Percentiles rank a stretch among this genome's conserved stretches.
Evolutionary conservation across 2,797 vertebrate species (phyloP).

Genomic region (Myotis findleyi): DNA sequence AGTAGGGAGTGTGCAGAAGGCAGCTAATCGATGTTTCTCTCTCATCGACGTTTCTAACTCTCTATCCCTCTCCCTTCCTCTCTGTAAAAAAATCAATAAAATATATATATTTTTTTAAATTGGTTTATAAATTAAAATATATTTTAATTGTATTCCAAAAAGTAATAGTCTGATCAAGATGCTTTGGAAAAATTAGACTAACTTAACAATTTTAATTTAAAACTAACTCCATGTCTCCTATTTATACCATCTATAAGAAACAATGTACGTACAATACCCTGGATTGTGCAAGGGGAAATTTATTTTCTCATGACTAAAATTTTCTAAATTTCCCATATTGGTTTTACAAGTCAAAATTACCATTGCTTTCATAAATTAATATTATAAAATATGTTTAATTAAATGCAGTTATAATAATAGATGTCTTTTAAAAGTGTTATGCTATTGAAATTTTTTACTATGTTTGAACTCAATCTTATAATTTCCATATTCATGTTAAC

Average conservation of each 20-base stretch:
- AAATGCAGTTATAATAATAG: neutral
- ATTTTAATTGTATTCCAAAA: conserved; percentile 27
- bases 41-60: too few species aligned
- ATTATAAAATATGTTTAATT: neutral
- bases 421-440: neutral
- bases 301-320: neutral
- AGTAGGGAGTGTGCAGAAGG: too few species aligned
- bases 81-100: too few species aligned
- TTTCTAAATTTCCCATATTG: conserved; percentile 19
- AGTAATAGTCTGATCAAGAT: neutral
- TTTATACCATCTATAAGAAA: conserved; percentile 22
- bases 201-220: conserved; percentile 43
- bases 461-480: neutral
- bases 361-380: neutral
- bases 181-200: conserved; percentile 7
- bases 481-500: neutral
- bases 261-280: neutral
- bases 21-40: too few species aligned
- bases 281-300: neutral
- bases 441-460: conserved; percentile 35
- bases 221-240: neutral
- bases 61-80: too few species aligned
- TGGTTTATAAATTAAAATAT: conserved; percentile 1
- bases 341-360: neutral
- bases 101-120: neutral